These are phyloP conservation scores for Myrmecobius fasciatus DNA, from an alignment of 2,113 vertebrate species.

Conservation along the genomic window DNA sequence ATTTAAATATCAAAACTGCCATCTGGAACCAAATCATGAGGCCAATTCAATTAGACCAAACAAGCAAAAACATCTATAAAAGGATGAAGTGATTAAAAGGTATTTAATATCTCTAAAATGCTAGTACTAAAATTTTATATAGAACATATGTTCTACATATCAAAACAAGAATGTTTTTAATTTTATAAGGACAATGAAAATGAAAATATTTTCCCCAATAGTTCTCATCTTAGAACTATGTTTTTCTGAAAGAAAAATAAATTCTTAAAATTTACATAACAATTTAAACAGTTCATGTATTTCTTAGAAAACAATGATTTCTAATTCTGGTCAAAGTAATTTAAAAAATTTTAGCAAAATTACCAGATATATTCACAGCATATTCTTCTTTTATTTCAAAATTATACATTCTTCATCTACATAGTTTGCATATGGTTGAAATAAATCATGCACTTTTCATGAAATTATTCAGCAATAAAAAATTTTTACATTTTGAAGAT, in stretches of 20 bases:
- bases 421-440: slow-evolving; percentile 18
- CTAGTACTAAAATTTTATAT: slow-evolving; percentile 10
- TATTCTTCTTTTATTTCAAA: not conserved
- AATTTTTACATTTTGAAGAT: not conserved
- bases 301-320: slow-evolving; percentile 13
- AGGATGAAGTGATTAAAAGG: slow-evolving; percentile 41
- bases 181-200: slow-evolving; percentile 50
- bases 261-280: slow-evolving; percentile 24
- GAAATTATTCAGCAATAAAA: slow-evolving; percentile 25
- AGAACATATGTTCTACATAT: not conserved
- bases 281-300: slow-evolving; percentile 17
- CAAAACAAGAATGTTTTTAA: not conserved
- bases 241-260: slow-evolving; percentile 28
- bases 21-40: slow-evolving; percentile 21
- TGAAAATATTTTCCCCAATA: not conserved
- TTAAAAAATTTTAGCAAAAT: not conserved
- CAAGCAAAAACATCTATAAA: slow-evolving; percentile 20
- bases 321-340: not conserved
- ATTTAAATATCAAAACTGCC: slow-evolving; percentile 33
- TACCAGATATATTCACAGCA: not conserved
- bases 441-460: not conserved
- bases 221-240: not conserved
- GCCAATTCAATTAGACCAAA: slow-evolving; percentile 10
- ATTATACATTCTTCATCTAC: not conserved
- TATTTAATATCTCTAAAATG: slow-evolving; percentile 5